phyloP scores from a whole-genome alignment of 2,888 invertebrate species.

The Xiphydria camelus region DNA sequence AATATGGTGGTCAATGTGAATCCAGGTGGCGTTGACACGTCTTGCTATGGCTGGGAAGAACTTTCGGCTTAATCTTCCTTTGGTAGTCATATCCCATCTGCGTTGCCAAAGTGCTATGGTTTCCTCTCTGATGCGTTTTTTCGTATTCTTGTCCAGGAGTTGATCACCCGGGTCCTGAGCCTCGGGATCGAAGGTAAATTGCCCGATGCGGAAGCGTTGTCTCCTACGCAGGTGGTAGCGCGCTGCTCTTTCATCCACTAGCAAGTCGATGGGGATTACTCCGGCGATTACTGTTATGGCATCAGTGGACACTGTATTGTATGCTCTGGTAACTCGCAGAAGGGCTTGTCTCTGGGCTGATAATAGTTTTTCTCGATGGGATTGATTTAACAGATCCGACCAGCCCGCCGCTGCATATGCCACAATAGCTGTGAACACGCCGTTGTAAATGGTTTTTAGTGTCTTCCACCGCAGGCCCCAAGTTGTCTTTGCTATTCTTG shows the following conservation, averaged over 20 bases:
- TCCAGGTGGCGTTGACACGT: background rate
- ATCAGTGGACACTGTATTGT: slow-evolving; percentile 12
- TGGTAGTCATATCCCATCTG: background rate
- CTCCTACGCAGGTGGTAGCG: too few species aligned
- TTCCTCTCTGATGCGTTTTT: background rate
- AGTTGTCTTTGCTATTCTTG: background rate
- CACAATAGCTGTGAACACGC: slow-evolving; percentile 4
- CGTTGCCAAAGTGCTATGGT: background rate
- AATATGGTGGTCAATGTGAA: background rate
- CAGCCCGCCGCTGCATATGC: slow-evolving; percentile 14
- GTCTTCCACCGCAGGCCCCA: slow-evolving; percentile 4
- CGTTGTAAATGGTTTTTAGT: slow-evolving; percentile 15
- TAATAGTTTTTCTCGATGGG: background rate
- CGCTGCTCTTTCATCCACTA: background rate
- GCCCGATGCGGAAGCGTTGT: too few species aligned
- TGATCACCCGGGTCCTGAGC: too few species aligned
- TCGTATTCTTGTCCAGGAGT: background rate
- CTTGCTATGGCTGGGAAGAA: background rate
- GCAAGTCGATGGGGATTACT: background rate
- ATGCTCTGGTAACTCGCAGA: slow-evolving; percentile 4
- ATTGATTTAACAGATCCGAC: background rate
- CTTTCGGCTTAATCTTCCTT: background rate
- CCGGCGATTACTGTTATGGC: slow-evolving; percentile 12
- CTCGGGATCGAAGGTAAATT: too few species aligned
- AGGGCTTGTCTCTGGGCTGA: background rate